Evolutionary conservation across 2,113 vertebrate genomes (phyloP), one percentile per base, ranked within the genome.

Genomic region (Astur gentilis): DNA sequence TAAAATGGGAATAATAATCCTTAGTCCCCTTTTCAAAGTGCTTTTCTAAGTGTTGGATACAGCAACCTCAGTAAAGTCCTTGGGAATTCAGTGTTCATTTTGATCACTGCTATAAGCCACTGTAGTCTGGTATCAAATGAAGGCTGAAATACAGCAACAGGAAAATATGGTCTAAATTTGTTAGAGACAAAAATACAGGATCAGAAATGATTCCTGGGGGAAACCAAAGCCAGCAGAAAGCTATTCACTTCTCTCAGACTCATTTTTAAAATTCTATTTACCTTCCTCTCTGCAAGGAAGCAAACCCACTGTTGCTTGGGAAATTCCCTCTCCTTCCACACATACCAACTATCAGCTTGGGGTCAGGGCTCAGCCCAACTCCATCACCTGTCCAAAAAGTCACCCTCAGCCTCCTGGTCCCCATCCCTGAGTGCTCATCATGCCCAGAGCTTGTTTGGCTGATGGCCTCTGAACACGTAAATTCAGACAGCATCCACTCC

Each of bases 51-150:
- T 81, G 78, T 77, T 91, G 71, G 75, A 36, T 86, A 52, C 45
- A 88, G 64, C 64, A 83, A 40, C 58, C 66, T 67, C 78, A 73
- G 75, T 77, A 55, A 88, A 83, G 75, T 93, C 87, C 67, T 66
- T 86, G 87, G 87, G 84, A 95, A 95, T 95, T 91, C 71, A 93
- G n/a, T 71, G 66, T 73, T 87, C 75, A 92, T 97, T 96, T 92
- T 96, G 79, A 47, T 90, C 93, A 83, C 42, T 83, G 29, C 79
- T 89, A 65, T 85, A 95, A 85, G 58, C n/a, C 75, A 52, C 81
- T 62, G 13, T 34, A 87, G 75, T 50, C 66, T 94, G 89, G 66
- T 83, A 93, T 83, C 79, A 91, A 85, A 89, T 73, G 91, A 90
- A 95, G 82, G 55, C 31, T 90, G 78, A 90, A 93, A 88, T 62